A percentile compares a stretch with the other conserved stretches of the same genome.
Evolutionary conservation across 2,888 invertebrate genomes (phyloP).

Genomic region (Caenorhabditis sinica): DNA sequence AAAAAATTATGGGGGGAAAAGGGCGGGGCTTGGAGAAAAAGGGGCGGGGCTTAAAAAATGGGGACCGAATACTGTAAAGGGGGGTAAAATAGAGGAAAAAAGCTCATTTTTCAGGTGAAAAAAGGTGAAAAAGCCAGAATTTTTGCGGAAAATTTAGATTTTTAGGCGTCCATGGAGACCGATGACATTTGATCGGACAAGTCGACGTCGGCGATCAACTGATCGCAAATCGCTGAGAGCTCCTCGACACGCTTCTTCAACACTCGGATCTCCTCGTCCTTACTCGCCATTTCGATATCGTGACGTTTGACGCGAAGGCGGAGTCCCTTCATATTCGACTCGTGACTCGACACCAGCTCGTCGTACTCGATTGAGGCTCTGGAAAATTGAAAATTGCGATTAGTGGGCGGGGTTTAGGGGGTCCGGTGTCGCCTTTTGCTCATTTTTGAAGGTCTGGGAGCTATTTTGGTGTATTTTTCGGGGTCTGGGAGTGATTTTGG

Average conservation of each 20-base stretch:
- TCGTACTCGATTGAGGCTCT: constrained; percentile 57
- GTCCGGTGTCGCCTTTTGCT: too few species aligned
- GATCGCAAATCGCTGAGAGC: constrained; percentile 59
- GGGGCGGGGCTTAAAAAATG: background rate
- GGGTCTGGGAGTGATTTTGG: background rate
- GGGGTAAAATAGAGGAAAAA: background rate
- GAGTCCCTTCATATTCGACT: constrained; percentile 55
- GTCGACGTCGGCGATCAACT: constrained; percentile 60
- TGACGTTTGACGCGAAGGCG: constrained; percentile 41
- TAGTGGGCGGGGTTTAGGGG: too few species aligned
- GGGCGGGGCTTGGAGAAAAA: background rate
- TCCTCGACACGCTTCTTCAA: constrained; percentile 47
- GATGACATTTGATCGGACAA: constrained; percentile 43
- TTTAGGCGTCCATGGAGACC: constrained; percentile 42
- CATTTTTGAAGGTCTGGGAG: too few species aligned
- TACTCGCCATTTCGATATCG: constrained; percentile 49
- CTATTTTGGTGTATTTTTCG: background rate
- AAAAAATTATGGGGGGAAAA: background rate
- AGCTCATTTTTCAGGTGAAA: background rate
- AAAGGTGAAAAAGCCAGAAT: background rate
- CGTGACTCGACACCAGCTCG: constrained; percentile 46
- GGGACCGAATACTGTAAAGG: too few species aligned
- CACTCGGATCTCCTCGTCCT: constrained; percentile 48
- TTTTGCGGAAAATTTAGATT: background rate
- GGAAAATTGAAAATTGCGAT: background rate